Evolutionary conservation across 2,888 invertebrate genomes (phyloP), one percentile per base, ranked within the genome.

Genomic region (Nomada ferruginata): DNA sequence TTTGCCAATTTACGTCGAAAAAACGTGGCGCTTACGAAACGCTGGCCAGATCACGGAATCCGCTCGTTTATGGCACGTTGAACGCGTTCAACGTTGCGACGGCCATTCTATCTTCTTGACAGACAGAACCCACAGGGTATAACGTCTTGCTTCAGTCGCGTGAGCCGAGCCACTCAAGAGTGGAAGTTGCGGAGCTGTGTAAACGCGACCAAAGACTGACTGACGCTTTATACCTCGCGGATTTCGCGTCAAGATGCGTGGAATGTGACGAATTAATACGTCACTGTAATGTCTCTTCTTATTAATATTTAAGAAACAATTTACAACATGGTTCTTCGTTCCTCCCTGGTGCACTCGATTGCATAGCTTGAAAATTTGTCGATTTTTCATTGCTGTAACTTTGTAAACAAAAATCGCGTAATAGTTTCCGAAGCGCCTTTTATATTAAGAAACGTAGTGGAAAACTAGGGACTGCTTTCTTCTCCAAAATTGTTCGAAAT

Each of bases 51-150:
- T 77, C 87, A 88, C 86, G 88, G 63, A 83, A 89, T 86, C 71
- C 76, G 81, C 85, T 85, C 83, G 85, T 87, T 87, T 85, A 83
- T 82, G 74, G 70, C 61, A 76, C 64, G 65, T 55, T 79, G 60
- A 55, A 73, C 73, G 69, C 52, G 73, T 13, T 59, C 55, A 18
- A 20, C 57, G 65, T 55, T 18, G 26, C 52, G 52, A 52, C 50
- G 47, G 53, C 61, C 79, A 76, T 60, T 79, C 53, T 74, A 76
- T 86, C 82, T 86, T 84, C 71, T 53, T 81, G 84, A 79, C 86
- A 85, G 84, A 74, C 65, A 50, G 44, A 53, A n/a, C 64, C 23
- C 42, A 57, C 52, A 29, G 80, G 68, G 66, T 73, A 74, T 71
- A 82, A 72, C 76, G 79, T 73, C 69, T 73, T 71, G 80, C 76